Percentiles rank a stretch among this genome's conserved stretches.
Conservation (phyloP, 2,888 invertebrate genomes). For the Agrochola circellaris region DNA sequence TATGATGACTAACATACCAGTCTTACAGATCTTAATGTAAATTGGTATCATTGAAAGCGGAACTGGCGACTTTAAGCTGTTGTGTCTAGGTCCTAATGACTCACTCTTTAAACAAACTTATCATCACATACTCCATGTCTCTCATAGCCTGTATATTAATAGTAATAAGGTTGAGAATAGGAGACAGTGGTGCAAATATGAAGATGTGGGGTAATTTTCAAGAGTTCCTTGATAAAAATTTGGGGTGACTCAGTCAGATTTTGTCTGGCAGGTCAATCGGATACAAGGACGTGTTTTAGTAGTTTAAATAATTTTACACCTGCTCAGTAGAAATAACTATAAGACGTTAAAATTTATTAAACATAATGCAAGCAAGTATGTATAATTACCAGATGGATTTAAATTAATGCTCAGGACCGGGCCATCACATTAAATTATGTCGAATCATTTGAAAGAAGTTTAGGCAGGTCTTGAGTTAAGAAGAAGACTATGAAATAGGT, state of each 20-base stretch:
- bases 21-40: constrained; percentile 69
- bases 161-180: constrained; percentile 37
- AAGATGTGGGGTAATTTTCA: constrained; percentile 35
- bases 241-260: constrained; percentile 62
- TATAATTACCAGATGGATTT: background rate
- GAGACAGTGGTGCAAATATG: background rate
- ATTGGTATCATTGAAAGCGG: constrained; percentile 79
- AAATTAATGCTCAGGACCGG: background rate
- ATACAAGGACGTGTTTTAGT: constrained; percentile 53
- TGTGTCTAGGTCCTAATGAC: constrained; percentile 61
- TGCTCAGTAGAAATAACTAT: constrained; percentile 1
- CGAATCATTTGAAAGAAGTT: background rate
- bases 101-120: constrained; percentile 46
- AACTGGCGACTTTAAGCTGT: constrained; percentile 77
- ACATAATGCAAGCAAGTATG: background rate
- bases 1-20: constrained; percentile 61
- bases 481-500: background rate
- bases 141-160: constrained; percentile 14
- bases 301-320: constrained; percentile 33
- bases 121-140: background rate
- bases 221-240: constrained; percentile 56
- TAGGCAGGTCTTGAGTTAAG: background rate
- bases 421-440: background rate
- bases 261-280: constrained; percentile 63
- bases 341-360: background rate